phyloP scores from a whole-genome alignment of 2,113 vertebrate genomes.

The Muscicapa adusta region DNA sequence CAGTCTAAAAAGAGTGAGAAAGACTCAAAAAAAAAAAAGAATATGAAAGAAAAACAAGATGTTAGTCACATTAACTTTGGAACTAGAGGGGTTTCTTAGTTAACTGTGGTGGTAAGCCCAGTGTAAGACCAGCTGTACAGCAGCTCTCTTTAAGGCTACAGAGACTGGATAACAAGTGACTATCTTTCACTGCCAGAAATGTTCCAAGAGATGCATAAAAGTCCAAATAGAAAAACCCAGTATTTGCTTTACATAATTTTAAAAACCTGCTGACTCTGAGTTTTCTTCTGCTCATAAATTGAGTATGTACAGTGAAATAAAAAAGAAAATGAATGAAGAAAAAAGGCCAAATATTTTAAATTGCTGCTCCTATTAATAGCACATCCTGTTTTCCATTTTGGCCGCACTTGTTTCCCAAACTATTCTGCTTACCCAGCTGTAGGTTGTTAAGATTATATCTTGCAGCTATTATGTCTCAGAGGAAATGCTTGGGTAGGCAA shows the following conservation, averaged over 20 bases:
- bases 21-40: background rate
- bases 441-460: conserved; percentile 28
- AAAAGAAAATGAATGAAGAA: background rate
- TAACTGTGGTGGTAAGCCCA: background rate
- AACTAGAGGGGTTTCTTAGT: background rate
- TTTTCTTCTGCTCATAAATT: background rate
- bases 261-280: rapidly evolving
- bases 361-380: background rate
- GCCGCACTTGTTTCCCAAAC: background rate
- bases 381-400: conserved; percentile 12
- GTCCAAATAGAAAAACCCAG: background rate
- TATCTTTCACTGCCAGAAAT: background rate
- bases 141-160: background rate
- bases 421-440: conserved; percentile 29
- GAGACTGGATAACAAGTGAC: background rate
- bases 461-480: background rate
- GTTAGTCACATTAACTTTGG: background rate
- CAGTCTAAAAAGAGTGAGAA: background rate
- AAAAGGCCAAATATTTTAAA: conserved; percentile 2
- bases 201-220: background rate
- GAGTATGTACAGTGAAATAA: background rate
- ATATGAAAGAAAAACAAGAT: background rate
- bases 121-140: background rate
- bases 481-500: conserved; percentile 1
- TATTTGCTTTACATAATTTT: background rate